Percentiles rank a stretch among this genome's conserved stretches.
Evolutionary conservation across 2,113 vertebrate genomes (phyloP).

Genomic region (Gambusia affinis): DNA sequence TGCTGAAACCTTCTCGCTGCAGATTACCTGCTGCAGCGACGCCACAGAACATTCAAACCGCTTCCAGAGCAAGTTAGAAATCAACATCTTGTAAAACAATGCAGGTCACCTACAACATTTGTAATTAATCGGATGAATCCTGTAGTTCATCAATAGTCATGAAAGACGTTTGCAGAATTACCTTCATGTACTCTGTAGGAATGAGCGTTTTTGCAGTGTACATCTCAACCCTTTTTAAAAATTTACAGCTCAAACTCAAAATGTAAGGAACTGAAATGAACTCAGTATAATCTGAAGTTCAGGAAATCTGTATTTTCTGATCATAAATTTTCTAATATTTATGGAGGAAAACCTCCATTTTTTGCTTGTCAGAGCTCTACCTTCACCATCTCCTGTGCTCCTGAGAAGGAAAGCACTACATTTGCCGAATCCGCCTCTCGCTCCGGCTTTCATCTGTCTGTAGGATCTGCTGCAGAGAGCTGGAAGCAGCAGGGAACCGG

Average conservation of each 20-base stretch:
- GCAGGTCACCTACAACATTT: no score
- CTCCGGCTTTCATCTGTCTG: conserved; percentile 36
- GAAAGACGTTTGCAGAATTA: no score
- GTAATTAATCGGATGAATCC: no score
- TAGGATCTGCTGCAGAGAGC: conserved; percentile 15
- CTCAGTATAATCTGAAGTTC: no score
- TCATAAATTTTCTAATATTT: background rate
- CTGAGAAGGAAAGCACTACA: conserved; percentile 12
- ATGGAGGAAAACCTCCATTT: background rate
- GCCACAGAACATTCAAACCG: background rate
- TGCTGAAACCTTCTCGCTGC: background rate
- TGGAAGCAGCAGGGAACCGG: conserved; percentile 12
- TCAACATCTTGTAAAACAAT: background rate
- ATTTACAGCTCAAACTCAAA: no score
- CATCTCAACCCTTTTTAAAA: no score
- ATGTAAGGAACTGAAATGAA: no score
- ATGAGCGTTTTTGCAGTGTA: no score
- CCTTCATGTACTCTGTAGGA: no score
- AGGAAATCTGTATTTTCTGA: no score
- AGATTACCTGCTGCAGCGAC: background rate
- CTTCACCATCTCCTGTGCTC: conserved; percentile 4
- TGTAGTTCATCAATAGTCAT: no score
- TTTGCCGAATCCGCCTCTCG: conserved; percentile 19
- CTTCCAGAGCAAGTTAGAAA: background rate
- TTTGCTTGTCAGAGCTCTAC: conserved; percentile 13